A percentile compares a stretch with the other conserved stretches of the same genome.
Conservation (phyloP, 2,888 invertebrate genomes). For the Thera britannica region DNA sequence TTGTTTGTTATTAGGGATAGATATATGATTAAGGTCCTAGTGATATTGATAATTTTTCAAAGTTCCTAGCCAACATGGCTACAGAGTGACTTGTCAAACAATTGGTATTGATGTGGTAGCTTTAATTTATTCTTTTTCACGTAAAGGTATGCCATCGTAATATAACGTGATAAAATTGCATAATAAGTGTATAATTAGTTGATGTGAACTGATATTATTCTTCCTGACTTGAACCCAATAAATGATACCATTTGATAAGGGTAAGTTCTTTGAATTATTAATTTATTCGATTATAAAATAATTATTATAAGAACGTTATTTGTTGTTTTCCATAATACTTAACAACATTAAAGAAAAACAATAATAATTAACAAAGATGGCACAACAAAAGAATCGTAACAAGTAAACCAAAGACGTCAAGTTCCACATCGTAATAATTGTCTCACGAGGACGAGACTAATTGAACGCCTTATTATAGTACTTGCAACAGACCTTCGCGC, state of each 20-base stretch:
- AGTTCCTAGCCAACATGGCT: constrained; percentile 20
- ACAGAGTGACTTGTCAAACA: constrained; percentile 24
- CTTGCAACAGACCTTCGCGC: constrained; percentile 52
- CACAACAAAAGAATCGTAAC: constrained; percentile 11
- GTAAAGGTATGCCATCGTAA: too few relatives aligned
- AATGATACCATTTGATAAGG: constrained; percentile 4
- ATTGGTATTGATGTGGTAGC: constrained; percentile 15
- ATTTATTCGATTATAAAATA: background rate
- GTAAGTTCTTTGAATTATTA: background rate
- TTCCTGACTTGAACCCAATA: constrained; percentile 9
- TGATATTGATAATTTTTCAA: constrained; percentile 25
- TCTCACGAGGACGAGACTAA: constrained; percentile 66
- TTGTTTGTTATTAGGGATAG: background rate
- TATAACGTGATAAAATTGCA: constrained; percentile 11
- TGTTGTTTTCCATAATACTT: background rate
- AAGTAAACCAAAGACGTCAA: constrained; percentile 41
- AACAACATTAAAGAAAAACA: background rate
- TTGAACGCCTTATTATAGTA: constrained; percentile 72
- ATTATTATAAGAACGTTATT: too few relatives aligned
- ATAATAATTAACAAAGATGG: background rate
- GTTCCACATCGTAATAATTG: constrained; percentile 50
- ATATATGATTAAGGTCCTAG: constrained; percentile 6
- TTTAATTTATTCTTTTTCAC: too few relatives aligned
- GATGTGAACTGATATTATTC: background rate
- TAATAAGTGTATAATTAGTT: background rate